phyloP scores from a whole-genome alignment of 2,888 invertebrate species.

The Habrosyne pyritoides region DNA sequence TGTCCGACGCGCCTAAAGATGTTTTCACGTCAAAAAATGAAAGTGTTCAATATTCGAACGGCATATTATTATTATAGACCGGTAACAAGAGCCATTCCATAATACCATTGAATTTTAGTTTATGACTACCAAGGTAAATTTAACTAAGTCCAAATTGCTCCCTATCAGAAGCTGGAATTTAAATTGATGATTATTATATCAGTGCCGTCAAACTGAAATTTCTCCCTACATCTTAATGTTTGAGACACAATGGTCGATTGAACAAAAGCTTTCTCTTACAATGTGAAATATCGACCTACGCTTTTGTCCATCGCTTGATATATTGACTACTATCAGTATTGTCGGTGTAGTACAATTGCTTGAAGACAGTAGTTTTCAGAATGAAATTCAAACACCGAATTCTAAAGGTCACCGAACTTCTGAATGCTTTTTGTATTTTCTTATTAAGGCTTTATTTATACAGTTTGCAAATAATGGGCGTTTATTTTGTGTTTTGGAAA shows the following conservation, averaged over 20 bases:
- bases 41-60: too few relatives aligned
- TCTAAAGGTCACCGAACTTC: too few relatives aligned
- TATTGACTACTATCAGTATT: constrained; percentile 44
- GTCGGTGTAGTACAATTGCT: constrained; percentile 8
- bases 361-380: constrained; percentile 39
- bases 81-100: too few relatives aligned
- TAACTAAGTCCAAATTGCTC: background rate
- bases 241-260: constrained; percentile 39
- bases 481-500: too few relatives aligned
- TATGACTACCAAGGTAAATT: too few relatives aligned
- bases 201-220: constrained; percentile 10
- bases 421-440: background rate
- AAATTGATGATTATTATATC: background rate
- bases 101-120: too few relatives aligned
- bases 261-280: constrained; percentile 40
- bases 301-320: constrained; percentile 54
- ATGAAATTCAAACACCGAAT: constrained; percentile 27
- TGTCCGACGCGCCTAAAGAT: too few relatives aligned
- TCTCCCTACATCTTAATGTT: constrained; percentile 45
- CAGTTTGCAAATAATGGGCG: too few relatives aligned
- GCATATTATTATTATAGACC: too few relatives aligned
- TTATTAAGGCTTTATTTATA: background rate
- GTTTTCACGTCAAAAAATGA: too few relatives aligned
- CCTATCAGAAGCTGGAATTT: background rate
- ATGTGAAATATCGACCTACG: constrained; percentile 50